Evolutionary conservation across 2,113 vertebrate genomes (phyloP).

Genomic region (Xenopus laevis): DNA sequence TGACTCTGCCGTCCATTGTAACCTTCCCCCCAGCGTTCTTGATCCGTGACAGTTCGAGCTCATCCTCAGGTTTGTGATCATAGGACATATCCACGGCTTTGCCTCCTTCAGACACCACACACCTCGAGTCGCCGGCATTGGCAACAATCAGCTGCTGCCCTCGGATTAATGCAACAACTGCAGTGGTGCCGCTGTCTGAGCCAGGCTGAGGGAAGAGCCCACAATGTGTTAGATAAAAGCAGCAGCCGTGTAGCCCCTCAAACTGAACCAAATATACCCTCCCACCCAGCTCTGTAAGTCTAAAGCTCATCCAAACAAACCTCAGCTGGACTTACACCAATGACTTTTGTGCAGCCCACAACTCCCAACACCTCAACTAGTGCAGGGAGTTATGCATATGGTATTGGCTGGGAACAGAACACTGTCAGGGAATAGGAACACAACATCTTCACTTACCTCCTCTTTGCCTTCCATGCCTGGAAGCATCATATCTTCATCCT

Average conservation of each 20-base stretch:
- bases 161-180: conserved; percentile 89
- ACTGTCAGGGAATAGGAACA: too few species aligned
- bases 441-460: conserved; percentile 74
- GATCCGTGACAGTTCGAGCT: conserved; percentile 90
- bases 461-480: conserved; percentile 98
- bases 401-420: too few species aligned
- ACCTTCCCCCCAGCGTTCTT: conserved; percentile 97
- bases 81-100: conserved; percentile 96
- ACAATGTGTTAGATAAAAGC: too few species aligned
- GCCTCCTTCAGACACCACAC: conserved; percentile 87
- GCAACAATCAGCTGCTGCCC: conserved; percentile 96
- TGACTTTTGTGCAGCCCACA: too few species aligned
- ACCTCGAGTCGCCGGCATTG: conserved; percentile 95
- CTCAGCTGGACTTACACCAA: too few species aligned
- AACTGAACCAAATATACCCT: too few species aligned
- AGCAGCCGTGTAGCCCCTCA: too few species aligned
- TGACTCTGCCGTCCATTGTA: conserved; percentile 95
- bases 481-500: conserved; percentile 89
- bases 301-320: too few species aligned
- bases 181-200: conserved; percentile 94
- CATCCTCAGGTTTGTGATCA: conserved; percentile 96
- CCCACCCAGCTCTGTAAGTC: too few species aligned
- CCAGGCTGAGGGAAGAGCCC: conserved; percentile 72
- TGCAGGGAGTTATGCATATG: too few species aligned
- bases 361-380: too few species aligned